Percentiles rank a stretch among this genome's conserved stretches.
phyloP scores from a whole-genome alignment of 2,888 invertebrate genomes.

The Tridacna crocea region DNA sequence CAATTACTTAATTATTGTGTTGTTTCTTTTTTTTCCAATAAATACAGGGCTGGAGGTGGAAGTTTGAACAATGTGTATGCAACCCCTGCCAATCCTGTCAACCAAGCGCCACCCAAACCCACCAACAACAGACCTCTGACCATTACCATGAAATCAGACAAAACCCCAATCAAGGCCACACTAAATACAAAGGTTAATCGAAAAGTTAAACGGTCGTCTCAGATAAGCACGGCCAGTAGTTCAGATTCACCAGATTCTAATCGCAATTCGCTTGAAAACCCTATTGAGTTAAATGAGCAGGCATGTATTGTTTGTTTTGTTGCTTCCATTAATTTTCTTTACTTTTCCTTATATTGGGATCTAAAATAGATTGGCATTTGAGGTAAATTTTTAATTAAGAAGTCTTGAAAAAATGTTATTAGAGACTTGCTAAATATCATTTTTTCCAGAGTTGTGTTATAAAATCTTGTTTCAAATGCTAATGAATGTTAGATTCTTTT shows the following conservation, averaged over 20 bases:
- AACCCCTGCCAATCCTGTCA: constrained; percentile 12
- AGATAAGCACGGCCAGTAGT: constrained; percentile 63
- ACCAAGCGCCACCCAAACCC: background rate
- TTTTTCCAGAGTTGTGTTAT: no score
- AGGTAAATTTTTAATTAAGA: no score
- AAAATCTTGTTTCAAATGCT: no score
- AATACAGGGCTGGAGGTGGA: constrained; percentile 40
- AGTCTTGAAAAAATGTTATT: no score
- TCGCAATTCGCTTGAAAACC: constrained; percentile 75
- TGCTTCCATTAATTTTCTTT: constrained; percentile 12
- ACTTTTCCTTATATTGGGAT: background rate
- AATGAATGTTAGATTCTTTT: no score
- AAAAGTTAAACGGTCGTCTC: constrained; percentile 70
- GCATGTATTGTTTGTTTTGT: constrained; percentile 85
- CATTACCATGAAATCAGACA: constrained; percentile 73
- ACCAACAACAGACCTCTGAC: constrained; percentile 60
- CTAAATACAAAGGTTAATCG: constrained; percentile 62
- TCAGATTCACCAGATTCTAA: constrained; percentile 60
- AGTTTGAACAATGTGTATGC: constrained; percentile 42
- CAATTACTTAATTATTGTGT: no score
- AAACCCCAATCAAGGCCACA: constrained; percentile 38
- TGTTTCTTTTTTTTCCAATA: no score
- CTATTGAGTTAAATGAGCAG: constrained; percentile 88
- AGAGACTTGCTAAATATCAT: no score
- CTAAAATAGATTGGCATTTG: no score